Conservation (phyloP, 2,113 vertebrate species). For the Dipodomys ordii region DNA sequence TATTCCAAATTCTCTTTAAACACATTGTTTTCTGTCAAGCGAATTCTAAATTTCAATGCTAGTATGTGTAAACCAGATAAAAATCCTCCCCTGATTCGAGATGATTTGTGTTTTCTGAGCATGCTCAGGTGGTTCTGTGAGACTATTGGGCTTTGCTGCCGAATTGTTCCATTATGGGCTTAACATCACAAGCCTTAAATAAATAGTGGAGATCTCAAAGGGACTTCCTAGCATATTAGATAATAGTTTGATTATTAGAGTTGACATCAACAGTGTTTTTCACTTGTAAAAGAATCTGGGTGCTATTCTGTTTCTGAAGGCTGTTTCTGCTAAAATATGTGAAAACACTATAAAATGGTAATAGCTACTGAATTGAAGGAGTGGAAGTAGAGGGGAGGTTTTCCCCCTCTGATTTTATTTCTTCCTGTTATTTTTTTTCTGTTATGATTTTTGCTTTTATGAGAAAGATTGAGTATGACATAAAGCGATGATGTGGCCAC, state of each 20-base stretch:
- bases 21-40: neutral
- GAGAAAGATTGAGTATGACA: neutral
- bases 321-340: neutral
- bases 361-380: neutral
- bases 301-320: neutral
- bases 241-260: neutral
- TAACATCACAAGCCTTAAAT: neutral
- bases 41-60: neutral
- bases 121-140: neutral
- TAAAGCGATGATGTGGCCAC: conserved; percentile 49
- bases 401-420: neutral
- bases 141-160: neutral
- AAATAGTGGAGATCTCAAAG: neutral
- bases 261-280: neutral
- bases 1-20: neutral
- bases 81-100: conserved; percentile 15
- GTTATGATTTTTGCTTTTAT: conserved; percentile 14
- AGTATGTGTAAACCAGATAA: neutral
- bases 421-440: neutral
- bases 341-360: neutral
- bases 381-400: neutral
- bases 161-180: neutral
- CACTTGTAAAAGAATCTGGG: neutral
- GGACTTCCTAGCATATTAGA: neutral
- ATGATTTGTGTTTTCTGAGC: conserved; percentile 20